Percentiles rank a stretch among this genome's conserved stretches.
These are phyloP conservation scores for Loriculus beryllinus DNA, from an alignment of 2,797 vertebrate genomes.

Conservation along the genomic window DNA sequence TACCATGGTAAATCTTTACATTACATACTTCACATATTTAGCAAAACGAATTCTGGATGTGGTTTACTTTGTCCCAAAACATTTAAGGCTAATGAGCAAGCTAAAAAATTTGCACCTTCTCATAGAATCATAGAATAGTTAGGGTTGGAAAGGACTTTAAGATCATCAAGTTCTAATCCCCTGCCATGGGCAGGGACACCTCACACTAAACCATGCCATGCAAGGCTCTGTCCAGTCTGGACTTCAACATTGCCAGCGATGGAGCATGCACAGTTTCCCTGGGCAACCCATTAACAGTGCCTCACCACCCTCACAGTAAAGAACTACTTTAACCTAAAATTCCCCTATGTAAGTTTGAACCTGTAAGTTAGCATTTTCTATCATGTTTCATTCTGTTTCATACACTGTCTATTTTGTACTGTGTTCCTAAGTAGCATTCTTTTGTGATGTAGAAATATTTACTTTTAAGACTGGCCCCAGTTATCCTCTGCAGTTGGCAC, in stretches of 20 bases:
- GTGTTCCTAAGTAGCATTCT: not conserved
- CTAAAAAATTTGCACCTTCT: not conserved
- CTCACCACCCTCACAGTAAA: not conserved
- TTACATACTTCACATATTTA: not conserved
- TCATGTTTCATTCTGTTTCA: not conserved
- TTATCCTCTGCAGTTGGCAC: not conserved
- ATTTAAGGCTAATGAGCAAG: not conserved
- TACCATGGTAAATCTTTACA: not conserved
- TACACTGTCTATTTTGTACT: not conserved
- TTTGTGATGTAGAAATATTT: not conserved
- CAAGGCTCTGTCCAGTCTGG: not conserved
- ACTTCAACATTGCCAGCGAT: not conserved
- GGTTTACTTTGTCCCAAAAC: not conserved
- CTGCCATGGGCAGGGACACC: not conserved
- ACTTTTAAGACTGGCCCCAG: not conserved
- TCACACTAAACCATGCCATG: not conserved
- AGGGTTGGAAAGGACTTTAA: not conserved
- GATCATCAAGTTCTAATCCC: not conserved
- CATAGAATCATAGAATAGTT: not conserved
- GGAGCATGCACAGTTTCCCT: not conserved
- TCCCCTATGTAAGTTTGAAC: not conserved
- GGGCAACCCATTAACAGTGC: not conserved
- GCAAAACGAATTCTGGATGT: not conserved
- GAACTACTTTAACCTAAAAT: not conserved
- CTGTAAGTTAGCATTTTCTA: not conserved